Evolutionary conservation across 2,113 vertebrate genomes (phyloP).

Genomic region (Mormyrus iriodes): DNA sequence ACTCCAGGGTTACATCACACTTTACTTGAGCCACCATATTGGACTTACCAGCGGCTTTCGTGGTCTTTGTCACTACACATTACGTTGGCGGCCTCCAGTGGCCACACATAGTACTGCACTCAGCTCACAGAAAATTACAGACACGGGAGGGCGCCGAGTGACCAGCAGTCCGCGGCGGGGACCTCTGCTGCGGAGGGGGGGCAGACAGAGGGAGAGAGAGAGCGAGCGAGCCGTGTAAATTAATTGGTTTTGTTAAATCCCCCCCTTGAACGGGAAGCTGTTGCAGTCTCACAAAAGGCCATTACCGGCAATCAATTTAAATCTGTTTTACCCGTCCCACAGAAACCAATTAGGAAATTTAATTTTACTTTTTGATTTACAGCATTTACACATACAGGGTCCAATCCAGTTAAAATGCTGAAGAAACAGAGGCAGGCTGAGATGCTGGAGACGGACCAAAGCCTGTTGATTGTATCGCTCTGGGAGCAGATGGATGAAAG

Average conservation of each 20-base stretch:
- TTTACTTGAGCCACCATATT: background rate
- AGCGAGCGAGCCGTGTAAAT: constrained; percentile 39
- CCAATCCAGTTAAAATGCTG: constrained; percentile 46
- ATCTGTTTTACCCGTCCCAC: constrained; percentile 62
- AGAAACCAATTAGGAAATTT: constrained; percentile 66
- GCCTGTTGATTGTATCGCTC: constrained; percentile 43
- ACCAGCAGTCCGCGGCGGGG: background rate
- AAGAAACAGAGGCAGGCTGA: constrained; percentile 17
- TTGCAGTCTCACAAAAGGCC: constrained; percentile 57
- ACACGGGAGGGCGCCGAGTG: background rate
- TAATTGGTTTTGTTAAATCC: constrained; percentile 67
- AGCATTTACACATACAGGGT: constrained; percentile 46
- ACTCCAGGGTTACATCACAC: background rate
- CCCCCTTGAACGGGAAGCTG: constrained; percentile 56
- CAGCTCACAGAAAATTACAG: background rate
- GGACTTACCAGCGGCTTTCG: background rate
- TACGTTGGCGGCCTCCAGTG: background rate
- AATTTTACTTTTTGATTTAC: constrained; percentile 62
- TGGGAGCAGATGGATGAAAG: constrained; percentile 4
- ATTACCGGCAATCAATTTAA: constrained; percentile 67
- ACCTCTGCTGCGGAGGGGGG: constrained; percentile 23
- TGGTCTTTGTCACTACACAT: background rate
- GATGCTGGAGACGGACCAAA: constrained; percentile 48
- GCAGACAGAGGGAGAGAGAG: constrained; percentile 22
- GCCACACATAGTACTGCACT: background rate